Base-by-base conservation (phyloP, 2,888 invertebrate genomes). In the Branchipolynoe longqiensis region DNA sequence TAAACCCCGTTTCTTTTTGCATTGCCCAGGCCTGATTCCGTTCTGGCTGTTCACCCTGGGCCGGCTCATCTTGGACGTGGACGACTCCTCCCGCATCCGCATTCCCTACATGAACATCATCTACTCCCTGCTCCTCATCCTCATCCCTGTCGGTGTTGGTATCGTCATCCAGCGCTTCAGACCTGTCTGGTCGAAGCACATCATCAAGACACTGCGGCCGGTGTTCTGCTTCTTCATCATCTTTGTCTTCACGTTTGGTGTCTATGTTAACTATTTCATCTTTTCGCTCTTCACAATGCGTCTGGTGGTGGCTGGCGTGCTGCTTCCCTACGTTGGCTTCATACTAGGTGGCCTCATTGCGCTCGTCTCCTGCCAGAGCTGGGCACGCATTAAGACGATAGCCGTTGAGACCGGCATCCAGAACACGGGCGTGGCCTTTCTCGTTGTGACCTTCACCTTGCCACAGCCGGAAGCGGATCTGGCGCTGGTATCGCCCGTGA, bases 401-500 rank as follows among this genome's bases (percentile, higher is more conserved):
- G 96, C 97, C 78, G 96, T 98, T 81, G 98, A 98, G 88, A 94
- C 94, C 0, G 93, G 98, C 82, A 96, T 98, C 84, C 98, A 98
- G 94, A 98, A 98, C 94, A 98, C 98, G 0, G 98, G 98, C 64
- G 96, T 98, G 88, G 95, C 98, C 0, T 98, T 98, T 91, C 97
- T 98, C 93, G 95, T 98, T 90, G 94, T 98, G 84, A 94, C 96
- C 85, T 96, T 97, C 91, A 96, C 97, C 2, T 94, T 98, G 86
- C 95, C 95, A 0, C 97, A 97, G 91, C 98, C 98, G 0, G 96
- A 96, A 88, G 97, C 97, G 0, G 98, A 98, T 94, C 94, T 98
- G 69, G 97, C 98, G 2, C 97, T 97, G 0, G 91, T 92, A 6
- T 91, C 90, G 0, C 91, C 93, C 1, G 89, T 92, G 12, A 85